These are phyloP conservation scores for Euzetes globulus DNA, from an alignment of 2,888 invertebrate species.

Conservation along the genomic window DNA sequence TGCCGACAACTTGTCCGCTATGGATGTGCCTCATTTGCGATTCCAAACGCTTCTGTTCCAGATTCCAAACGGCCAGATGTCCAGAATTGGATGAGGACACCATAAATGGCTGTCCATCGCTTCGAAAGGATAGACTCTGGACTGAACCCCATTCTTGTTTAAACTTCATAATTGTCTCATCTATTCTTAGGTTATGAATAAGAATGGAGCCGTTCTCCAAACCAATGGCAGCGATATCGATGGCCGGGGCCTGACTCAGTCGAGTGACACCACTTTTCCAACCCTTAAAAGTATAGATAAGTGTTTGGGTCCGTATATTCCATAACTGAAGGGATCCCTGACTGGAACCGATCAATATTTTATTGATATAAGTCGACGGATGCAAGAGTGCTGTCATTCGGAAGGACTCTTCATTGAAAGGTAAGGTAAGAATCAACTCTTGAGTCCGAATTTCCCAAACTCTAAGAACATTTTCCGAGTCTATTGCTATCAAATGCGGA, in stretches of 20 bases:
- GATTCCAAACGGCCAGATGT: constrained; percentile 86
- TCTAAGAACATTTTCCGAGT: constrained; percentile 61
- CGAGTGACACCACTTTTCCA: constrained; percentile 65
- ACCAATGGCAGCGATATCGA: constrained; percentile 85
- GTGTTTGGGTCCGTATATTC: constrained; percentile 71
- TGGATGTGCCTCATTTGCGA: constrained; percentile 77
- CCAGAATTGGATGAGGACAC: constrained; percentile 67
- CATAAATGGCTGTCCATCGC: constrained; percentile 75
- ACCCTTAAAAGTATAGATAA: constrained; percentile 67
- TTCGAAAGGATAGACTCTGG: constrained; percentile 65
- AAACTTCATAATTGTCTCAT: constrained; percentile 73
- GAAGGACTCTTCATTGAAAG: constrained; percentile 45
- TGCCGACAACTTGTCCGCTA: constrained; percentile 63
- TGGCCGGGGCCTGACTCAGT: constrained; percentile 78
- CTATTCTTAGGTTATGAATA: constrained; percentile 76
- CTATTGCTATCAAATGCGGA: constrained; percentile 73
- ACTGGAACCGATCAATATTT: constrained; percentile 75
- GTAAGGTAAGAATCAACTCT: constrained; percentile 11
- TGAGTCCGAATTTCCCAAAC: constrained; percentile 77
- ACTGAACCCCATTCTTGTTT: constrained; percentile 86
- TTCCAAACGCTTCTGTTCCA: constrained; percentile 68
- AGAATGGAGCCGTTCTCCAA: constrained; percentile 71
- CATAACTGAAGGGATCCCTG: constrained; percentile 79
- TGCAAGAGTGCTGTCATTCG: constrained; percentile 73
- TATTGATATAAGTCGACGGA: constrained; percentile 90